These are phyloP conservation scores for Pterostichus madidus DNA, from an alignment of 2,888 invertebrate species.

Conservation along the genomic window DNA sequence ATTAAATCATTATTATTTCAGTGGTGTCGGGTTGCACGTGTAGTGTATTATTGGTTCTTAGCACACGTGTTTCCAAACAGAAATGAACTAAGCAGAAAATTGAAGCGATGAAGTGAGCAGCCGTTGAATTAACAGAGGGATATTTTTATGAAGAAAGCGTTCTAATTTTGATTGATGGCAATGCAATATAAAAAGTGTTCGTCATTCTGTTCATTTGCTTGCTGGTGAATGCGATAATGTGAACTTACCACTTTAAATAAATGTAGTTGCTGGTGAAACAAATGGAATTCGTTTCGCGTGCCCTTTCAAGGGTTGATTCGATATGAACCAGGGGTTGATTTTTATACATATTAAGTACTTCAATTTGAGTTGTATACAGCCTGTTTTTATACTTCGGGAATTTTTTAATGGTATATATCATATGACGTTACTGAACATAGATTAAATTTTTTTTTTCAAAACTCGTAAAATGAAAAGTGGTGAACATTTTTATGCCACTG, in stretches of 20 bases:
- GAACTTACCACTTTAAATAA: constrained; percentile 30
- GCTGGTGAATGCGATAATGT: not conserved
- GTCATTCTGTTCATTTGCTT: constrained; percentile 32
- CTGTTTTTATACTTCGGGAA: no score
- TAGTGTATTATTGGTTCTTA: constrained; percentile 12
- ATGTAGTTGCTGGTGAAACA: constrained; percentile 32
- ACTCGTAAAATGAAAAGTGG: no score
- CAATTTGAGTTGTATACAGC: not conserved
- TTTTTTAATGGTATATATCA: no score
- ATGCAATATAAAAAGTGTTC: constrained; percentile 38
- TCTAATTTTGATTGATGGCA: constrained; percentile 31
- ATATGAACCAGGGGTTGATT: constrained; percentile 1
- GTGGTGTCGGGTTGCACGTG: not conserved
- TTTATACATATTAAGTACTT: constrained; percentile 10
- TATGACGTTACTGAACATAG: no score
- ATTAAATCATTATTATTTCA: constrained; percentile 35
- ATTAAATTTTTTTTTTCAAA: no score
- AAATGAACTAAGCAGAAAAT: constrained; percentile 6
- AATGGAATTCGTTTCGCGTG: constrained; percentile 39
- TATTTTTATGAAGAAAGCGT: not conserved
- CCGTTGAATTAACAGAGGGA: not conserved
- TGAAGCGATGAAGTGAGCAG: not conserved
- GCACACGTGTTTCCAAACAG: constrained; percentile 8
- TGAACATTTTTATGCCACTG: no score
- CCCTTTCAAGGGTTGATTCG: constrained; percentile 13